phyloP scores from a whole-genome alignment of 1,140 invertebrate species.

The Drosophila rhopaloa region DNA sequence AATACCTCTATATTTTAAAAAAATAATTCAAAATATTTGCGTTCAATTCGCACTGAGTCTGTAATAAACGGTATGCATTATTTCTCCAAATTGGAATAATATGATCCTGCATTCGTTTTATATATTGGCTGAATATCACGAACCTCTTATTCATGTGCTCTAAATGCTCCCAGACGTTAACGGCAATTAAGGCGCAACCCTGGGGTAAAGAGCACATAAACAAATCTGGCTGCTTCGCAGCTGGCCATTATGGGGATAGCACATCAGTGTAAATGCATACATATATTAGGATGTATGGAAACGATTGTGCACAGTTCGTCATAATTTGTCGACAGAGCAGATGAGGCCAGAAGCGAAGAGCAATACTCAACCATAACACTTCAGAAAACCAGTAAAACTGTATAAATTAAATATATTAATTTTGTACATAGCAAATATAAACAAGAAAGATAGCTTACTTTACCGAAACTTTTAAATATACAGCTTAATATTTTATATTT shows the following conservation, averaged over 20 bases:
- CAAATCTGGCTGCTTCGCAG: conserved; percentile 33
- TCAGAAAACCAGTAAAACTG: too few relatives aligned
- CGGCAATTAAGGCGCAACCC: conserved; percentile 42
- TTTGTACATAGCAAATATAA: background rate
- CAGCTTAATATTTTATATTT: too few relatives aligned
- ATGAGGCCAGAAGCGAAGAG: background rate
- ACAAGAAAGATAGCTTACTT: too few relatives aligned
- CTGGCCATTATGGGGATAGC: conserved; percentile 20
- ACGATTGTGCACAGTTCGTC: conserved; percentile 58
- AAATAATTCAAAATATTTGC: background rate
- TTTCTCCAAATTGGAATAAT: background rate
- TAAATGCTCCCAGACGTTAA: conserved; percentile 37
- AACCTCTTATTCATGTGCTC: conserved; percentile 27
- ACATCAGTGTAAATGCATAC: conserved; percentile 4
- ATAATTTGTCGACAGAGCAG: conserved; percentile 60
- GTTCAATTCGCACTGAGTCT: background rate
- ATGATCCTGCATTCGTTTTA: background rate
- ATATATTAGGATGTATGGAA: conserved; percentile 31
- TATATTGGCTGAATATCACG: background rate
- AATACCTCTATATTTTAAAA: background rate
- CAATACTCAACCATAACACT: conserved; percentile 13
- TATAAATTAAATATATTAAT: background rate
- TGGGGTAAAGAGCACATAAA: conserved; percentile 68
- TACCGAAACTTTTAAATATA: too few relatives aligned
- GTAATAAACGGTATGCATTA: background rate